phyloP scores from a whole-genome alignment of 2,888 invertebrate genomes.

The Phyto melanocephala region DNA sequence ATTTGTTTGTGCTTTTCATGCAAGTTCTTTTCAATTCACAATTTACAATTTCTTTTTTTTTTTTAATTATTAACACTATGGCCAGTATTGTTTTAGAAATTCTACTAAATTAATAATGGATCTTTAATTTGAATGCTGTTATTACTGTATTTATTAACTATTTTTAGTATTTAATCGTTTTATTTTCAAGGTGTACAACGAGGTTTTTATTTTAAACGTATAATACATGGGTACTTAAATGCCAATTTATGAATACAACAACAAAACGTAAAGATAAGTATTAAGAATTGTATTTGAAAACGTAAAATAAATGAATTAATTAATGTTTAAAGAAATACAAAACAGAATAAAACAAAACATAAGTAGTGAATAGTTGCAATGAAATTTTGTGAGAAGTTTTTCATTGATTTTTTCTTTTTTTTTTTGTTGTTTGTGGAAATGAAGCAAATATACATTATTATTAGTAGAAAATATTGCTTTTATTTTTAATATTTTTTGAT shows the following conservation, averaged over 20 bases:
- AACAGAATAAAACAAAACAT: constrained; percentile 5
- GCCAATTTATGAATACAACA: constrained; percentile 46
- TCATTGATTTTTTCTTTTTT: neutral
- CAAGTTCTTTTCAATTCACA: constrained; percentile 68
- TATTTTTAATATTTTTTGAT: neutral
- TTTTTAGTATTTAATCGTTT: constrained; percentile 17
- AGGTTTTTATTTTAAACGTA: constrained; percentile 28
- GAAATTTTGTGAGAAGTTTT: constrained; percentile 40
- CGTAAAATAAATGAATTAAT: constrained; percentile 68
- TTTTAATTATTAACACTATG: constrained; percentile 47
- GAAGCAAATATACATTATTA: constrained; percentile 45
- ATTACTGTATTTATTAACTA: neutral
- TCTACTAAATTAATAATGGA: constrained; percentile 39
- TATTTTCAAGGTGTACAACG: constrained; percentile 34
- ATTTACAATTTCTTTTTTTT: constrained; percentile 47
- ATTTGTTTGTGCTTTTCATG: constrained; percentile 73
- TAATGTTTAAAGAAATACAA: constrained; percentile 4
- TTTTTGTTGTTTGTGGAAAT: no score
- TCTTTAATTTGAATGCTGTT: constrained; percentile 2
- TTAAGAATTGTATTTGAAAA: constrained; percentile 67
- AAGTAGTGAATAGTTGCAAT: constrained; percentile 48
- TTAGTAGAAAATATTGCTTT: constrained; percentile 17
- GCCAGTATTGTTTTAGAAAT: constrained; percentile 50
- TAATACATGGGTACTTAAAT: constrained; percentile 43
- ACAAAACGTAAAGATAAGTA: constrained; percentile 69